These are phyloP conservation scores for Epizoanthus ramosus DNA, from an alignment of 92 coral and sea anemone species.

Conservation along the genomic window DNA sequence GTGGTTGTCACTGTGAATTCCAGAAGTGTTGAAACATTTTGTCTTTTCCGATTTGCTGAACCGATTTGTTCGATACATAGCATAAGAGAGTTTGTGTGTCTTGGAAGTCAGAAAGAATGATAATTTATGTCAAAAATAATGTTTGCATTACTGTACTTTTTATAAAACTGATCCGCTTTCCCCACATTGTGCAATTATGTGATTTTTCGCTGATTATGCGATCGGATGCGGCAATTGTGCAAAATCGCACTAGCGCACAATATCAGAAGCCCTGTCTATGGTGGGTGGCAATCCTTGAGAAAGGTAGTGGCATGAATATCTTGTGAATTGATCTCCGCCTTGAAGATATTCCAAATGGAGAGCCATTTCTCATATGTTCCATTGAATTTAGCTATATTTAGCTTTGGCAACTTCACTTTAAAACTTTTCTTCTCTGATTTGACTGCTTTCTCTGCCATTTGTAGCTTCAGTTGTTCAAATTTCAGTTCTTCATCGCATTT, in stretches of 20 bases:
- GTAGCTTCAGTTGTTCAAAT: constrained; percentile 39
- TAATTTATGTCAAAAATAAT: constrained; percentile 6
- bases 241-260: too few species aligned
- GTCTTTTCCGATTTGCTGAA: constrained; percentile 29
- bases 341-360: constrained; percentile 42
- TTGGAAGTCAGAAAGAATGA: constrained; percentile 27
- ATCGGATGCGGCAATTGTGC: too few species aligned
- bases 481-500: constrained; percentile 50
- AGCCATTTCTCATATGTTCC: constrained; percentile 40
- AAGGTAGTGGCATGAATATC: constrained; percentile 37
- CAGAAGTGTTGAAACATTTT: constrained; percentile 23
- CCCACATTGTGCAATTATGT: not conserved
- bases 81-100: constrained; percentile 22
- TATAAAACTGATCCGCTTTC: too few species aligned
- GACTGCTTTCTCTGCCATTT: constrained; percentile 15
- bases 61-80: constrained; percentile 14
- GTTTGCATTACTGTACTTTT: constrained; percentile 25
- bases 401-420: constrained; percentile 36
- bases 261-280: constrained; percentile 4
- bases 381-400: constrained; percentile 39
- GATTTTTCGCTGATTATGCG: too few species aligned
- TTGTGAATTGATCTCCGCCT: constrained; percentile 29
- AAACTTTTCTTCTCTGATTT: too few species aligned
- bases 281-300: constrained; percentile 34
- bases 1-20: constrained; percentile 32